phyloP scores from a whole-genome alignment of 2,113 vertebrate species.

The Malurus cyaneus region DNA sequence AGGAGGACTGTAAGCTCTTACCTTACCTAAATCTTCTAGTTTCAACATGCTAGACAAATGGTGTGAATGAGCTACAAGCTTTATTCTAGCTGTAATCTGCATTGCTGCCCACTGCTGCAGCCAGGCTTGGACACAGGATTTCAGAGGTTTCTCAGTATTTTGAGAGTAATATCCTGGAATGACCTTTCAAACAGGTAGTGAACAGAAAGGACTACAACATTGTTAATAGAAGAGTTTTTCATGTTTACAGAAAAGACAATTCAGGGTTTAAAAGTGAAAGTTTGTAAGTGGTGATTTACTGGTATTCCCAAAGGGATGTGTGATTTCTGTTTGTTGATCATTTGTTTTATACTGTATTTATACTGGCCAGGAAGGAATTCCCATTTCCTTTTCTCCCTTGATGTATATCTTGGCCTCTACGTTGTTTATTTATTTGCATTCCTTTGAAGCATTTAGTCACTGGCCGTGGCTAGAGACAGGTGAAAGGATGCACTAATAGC shows the following conservation, averaged over 20 bases:
- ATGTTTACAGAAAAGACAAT: background rate
- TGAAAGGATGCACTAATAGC: background rate
- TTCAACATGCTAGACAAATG: background rate
- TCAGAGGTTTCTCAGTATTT: background rate
- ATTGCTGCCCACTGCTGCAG: fast-evolving
- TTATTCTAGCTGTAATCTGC: background rate
- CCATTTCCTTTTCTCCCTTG: conserved; percentile 14
- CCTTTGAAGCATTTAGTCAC: background rate
- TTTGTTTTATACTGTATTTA: conserved; percentile 21
- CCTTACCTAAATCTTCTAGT: background rate
- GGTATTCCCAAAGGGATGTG: background rate
- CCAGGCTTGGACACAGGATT: background rate
- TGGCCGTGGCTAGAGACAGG: background rate
- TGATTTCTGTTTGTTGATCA: conserved; percentile 21
- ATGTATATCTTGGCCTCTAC: background rate
- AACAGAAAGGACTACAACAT: background rate
- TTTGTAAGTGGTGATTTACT: background rate
- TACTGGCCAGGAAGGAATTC: background rate
- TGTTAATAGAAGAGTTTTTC: background rate
- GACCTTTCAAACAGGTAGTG: background rate
- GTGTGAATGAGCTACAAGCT: background rate
- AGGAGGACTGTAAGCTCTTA: background rate
- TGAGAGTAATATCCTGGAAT: background rate
- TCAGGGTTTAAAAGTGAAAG: background rate
- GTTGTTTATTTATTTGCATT: conserved; percentile 38